Conservation (phyloP, 37 sponge, comb jelly and placozoan species). For the Ianthella basta region DNA sequence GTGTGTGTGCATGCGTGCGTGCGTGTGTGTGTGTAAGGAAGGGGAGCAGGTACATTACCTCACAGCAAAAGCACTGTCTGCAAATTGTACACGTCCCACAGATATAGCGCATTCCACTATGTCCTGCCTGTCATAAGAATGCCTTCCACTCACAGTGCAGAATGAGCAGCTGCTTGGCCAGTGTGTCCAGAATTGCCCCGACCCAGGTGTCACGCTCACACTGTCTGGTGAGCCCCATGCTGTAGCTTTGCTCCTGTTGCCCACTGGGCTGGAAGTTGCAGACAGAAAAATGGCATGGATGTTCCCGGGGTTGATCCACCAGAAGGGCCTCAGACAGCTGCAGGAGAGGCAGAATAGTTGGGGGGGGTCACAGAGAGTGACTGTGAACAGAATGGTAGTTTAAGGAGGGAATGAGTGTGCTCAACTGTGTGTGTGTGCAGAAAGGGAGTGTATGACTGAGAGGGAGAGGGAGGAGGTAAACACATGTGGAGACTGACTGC, state of each 20-base stretch:
- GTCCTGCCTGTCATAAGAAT: neutral
- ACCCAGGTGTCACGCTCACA: slow-evolving; percentile 65
- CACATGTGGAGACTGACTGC: neutral
- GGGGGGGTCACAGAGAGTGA: too few species aligned
- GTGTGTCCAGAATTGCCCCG: slow-evolving; percentile 56
- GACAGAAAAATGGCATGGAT: slow-evolving; percentile 55
- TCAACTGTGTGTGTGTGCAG: too few species aligned
- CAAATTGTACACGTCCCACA: neutral
- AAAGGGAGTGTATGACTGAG: too few species aligned
- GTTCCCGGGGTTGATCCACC: slow-evolving; percentile 40
- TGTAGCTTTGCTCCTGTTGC: slow-evolving; percentile 63
- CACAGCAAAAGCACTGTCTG: neutral
- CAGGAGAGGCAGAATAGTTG: neutral
- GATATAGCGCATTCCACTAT: neutral
- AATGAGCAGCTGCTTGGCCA: slow-evolving; percentile 70
- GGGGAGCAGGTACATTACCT: neutral
- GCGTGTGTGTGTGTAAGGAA: neutral
- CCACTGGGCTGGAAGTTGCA: slow-evolving; percentile 35
- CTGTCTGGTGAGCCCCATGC: slow-evolving; percentile 48
- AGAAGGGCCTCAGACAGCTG: neutral
- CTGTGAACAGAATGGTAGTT: too few species aligned
- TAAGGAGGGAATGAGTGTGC: too few species aligned
- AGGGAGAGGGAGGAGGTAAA: too few species aligned
- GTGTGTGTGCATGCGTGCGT: too few species aligned
- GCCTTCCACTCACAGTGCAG: slow-evolving; percentile 45